phyloP scores from a whole-genome alignment of 2,113 vertebrate species.

The Cryptomyrus ogoouensis region DNA sequence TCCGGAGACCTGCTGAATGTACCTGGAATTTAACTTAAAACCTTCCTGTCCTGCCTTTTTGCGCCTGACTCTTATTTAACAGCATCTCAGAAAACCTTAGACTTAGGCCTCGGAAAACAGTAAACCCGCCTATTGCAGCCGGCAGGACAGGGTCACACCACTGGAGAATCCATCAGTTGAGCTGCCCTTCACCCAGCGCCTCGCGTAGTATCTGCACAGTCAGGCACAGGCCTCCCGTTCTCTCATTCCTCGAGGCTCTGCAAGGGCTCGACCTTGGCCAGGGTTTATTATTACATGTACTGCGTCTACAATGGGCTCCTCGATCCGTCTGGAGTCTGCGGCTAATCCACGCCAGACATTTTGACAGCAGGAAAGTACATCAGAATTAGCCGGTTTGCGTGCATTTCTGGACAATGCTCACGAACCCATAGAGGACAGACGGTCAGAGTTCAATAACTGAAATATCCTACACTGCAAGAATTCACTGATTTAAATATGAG shows the following conservation, averaged over 20 bases:
- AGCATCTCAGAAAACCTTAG: slow-evolving; percentile 2
- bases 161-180: slow-evolving; percentile 19
- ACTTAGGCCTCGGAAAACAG: not conserved
- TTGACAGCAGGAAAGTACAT: slow-evolving; percentile 68
- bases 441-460: slow-evolving; percentile 48
- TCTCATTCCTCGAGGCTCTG: slow-evolving; percentile 14
- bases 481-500: not conserved
- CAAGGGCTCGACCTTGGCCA: slow-evolving; percentile 31
- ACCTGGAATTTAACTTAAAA: slow-evolving; percentile 4
- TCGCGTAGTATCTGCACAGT: not conserved
- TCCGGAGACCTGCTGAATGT: not conserved
- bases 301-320: slow-evolving; percentile 56
- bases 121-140: not conserved
- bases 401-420: slow-evolving; percentile 39
- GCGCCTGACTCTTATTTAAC: not conserved
- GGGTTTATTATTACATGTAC: slow-evolving; percentile 41
- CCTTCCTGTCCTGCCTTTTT: not conserved
- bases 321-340: slow-evolving; percentile 71
- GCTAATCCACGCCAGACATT: slow-evolving; percentile 70
- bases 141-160: not conserved
- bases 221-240: slow-evolving; percentile 10
- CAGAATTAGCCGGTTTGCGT: slow-evolving; percentile 23
- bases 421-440: slow-evolving; percentile 43
- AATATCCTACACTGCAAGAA: not conserved
- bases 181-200: not conserved